A percentile compares a stretch with the other conserved stretches of the same genome.
These are phyloP conservation scores for Gryllus bimaculatus DNA, from an alignment of 1,140 invertebrate species.

Conservation along the genomic window DNA sequence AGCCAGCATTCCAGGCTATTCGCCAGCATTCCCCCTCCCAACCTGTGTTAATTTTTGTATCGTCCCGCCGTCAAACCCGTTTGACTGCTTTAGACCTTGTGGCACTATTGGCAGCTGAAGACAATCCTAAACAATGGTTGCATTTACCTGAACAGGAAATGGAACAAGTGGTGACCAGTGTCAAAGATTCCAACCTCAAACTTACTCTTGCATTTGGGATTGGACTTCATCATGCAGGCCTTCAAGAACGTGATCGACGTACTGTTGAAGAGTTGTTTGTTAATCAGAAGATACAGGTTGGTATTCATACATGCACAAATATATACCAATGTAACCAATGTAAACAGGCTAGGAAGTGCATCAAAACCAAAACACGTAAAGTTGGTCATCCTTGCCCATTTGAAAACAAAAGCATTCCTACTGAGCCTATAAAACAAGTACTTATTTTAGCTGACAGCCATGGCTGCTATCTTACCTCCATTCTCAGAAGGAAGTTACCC, in stretches of 20 bases:
- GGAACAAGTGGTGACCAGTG: slow-evolving; percentile 59
- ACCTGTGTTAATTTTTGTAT: slow-evolving; percentile 92
- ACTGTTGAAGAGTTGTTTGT: slow-evolving; percentile 93
- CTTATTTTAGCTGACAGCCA: no score
- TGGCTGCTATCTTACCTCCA: no score
- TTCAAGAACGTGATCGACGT: slow-evolving; percentile 84
- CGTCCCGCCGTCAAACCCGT: slow-evolving; percentile 93
- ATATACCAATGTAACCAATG: no score
- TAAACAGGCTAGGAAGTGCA: no score
- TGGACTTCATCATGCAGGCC: slow-evolving; percentile 94
- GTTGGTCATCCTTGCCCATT: no score
- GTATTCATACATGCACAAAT: no score
- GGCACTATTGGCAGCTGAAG: slow-evolving; percentile 81
- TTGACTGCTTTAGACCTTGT: slow-evolving; percentile 95
- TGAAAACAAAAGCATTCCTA: no score
- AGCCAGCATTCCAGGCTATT: slow-evolving; percentile 95
- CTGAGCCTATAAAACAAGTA: no score
- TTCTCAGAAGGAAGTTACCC: no score
- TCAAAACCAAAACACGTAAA: no score
- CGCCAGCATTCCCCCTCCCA: slow-evolving; percentile 81
- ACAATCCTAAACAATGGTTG: slow-evolving; percentile 91
- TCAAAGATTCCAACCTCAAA: slow-evolving; percentile 87
- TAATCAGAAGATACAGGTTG: slow-evolving; percentile 95
- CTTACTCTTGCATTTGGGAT: slow-evolving; percentile 94
- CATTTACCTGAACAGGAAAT: slow-evolving; percentile 81